Conservation (phyloP, 2,888 invertebrate species). For the Yponomeuta malinellus region DNA sequence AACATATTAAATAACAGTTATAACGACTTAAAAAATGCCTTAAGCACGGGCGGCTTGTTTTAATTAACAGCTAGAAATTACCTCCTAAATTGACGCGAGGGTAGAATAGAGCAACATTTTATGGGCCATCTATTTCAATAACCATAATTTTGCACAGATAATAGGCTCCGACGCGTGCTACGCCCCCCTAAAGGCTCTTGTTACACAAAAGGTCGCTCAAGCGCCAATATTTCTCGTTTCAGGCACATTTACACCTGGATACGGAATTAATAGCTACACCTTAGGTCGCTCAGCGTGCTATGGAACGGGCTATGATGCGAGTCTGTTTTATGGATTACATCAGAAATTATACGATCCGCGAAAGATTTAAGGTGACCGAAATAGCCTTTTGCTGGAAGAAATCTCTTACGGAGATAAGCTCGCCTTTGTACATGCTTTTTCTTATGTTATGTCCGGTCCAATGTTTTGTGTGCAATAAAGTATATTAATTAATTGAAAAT, state of each 20-base stretch:
- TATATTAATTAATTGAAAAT: too few species aligned
- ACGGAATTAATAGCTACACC: conserved; percentile 19
- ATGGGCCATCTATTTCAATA: conserved; percentile 19
- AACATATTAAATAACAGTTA: too few species aligned
- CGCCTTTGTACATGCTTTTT: too few species aligned
- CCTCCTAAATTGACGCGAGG: conserved; percentile 1
- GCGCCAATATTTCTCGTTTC: conserved; percentile 20
- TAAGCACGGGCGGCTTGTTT: not conserved
- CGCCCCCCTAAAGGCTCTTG: conserved; percentile 16
- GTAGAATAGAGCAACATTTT: conserved; percentile 11
- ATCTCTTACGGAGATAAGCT: too few species aligned
- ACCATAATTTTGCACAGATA: conserved; percentile 18
- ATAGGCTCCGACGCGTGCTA: conserved; percentile 17
- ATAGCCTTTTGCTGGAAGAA: too few species aligned
- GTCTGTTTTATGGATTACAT: too few species aligned
- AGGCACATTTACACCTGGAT: conserved; percentile 20
- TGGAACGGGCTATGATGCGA: too few species aligned
- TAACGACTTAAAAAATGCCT: too few species aligned
- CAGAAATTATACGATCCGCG: too few species aligned
- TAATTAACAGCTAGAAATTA: not conserved
- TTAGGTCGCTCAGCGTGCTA: not conserved
- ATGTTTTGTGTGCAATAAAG: too few species aligned
- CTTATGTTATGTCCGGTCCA: too few species aligned
- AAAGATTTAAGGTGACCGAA: too few species aligned
- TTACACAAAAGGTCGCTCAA: conserved; percentile 19